Percentiles rank a stretch among this genome's conserved stretches.
These are phyloP conservation scores for Cydia pomonella DNA, from an alignment of 1,140 invertebrate species.

Conservation along the genomic window DNA sequence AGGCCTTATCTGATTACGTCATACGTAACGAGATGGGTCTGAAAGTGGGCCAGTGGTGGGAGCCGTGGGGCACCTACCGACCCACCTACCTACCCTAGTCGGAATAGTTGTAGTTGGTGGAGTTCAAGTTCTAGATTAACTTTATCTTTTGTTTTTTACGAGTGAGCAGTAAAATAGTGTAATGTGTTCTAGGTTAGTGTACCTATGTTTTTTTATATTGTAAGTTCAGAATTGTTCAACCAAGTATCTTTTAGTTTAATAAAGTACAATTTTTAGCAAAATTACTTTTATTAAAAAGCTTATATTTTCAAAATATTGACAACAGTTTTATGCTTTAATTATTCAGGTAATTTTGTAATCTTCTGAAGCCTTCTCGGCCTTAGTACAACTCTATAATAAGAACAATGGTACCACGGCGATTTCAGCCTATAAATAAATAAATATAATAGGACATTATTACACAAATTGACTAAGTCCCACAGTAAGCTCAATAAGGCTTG, in stretches of 20 bases:
- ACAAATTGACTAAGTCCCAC: too few species aligned
- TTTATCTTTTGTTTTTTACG: conserved; percentile 4
- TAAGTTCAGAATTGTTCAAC: not conserved
- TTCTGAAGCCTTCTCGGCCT: too few species aligned
- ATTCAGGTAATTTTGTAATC: too few species aligned
- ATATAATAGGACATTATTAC: too few species aligned
- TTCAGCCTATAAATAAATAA: too few species aligned
- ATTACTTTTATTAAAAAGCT: too few species aligned
- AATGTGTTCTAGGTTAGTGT: not conserved
- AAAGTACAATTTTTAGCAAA: not conserved
- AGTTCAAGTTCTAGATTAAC: conserved; percentile 8
- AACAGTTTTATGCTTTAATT: too few species aligned
- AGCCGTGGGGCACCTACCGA: not conserved
- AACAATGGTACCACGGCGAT: too few species aligned
- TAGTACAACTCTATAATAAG: too few species aligned
- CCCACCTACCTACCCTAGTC: not conserved
- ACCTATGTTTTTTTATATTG: not conserved
- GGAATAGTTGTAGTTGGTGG: not conserved
- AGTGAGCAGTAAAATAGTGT: not conserved
- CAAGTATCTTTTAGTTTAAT: not conserved
- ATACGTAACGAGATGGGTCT: conserved; percentile 5
- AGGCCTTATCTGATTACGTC: not conserved
- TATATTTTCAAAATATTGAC: too few species aligned
- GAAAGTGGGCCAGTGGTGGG: conserved; percentile 3
- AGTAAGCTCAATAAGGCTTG: too few species aligned